Evolutionary conservation across 2,888 invertebrate species (phyloP).

Genomic region (Acleris cristana): DNA sequence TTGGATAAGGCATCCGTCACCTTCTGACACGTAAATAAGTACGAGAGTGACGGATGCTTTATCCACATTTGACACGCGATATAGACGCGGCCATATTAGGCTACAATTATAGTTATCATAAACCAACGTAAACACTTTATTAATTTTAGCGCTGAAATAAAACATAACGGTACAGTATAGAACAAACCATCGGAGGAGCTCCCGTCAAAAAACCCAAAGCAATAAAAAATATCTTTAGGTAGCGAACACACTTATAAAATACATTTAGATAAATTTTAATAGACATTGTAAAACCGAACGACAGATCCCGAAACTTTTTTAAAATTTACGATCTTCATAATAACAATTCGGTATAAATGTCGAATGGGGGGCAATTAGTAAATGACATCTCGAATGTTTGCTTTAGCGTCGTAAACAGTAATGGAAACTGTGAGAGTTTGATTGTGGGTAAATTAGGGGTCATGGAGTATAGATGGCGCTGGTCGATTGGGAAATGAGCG

Average conservation of each 20-base stretch:
- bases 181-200: slow-evolving; percentile 1
- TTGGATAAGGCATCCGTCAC: too few relatives aligned
- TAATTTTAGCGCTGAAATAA: not conserved
- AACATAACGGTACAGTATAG: not conserved
- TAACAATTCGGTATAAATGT: slow-evolving; percentile 45
- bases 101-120: too few relatives aligned
- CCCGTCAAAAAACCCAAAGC: slow-evolving; percentile 45
- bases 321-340: slow-evolving; percentile 52
- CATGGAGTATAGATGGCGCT: not conserved
- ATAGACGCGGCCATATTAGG: too few relatives aligned
- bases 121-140: too few relatives aligned
- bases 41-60: too few relatives aligned
- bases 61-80: too few relatives aligned
- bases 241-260: slow-evolving; percentile 60
- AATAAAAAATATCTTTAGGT: slow-evolving; percentile 71
- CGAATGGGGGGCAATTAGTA: slow-evolving; percentile 19
- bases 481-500: not conserved
- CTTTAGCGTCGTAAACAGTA: slow-evolving; percentile 21
- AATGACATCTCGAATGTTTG: slow-evolving; percentile 17
- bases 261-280: slow-evolving; percentile 69
- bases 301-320: slow-evolving; percentile 54
- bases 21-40: too few relatives aligned
- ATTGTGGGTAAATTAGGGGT: slow-evolving; percentile 2
- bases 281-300: slow-evolving; percentile 63
- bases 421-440: slow-evolving; percentile 4